Evolutionary conservation across 1,140 invertebrate species (phyloP), one percentile per base, ranked within the genome.

Genomic region (Dicyema japonicum): DNA sequence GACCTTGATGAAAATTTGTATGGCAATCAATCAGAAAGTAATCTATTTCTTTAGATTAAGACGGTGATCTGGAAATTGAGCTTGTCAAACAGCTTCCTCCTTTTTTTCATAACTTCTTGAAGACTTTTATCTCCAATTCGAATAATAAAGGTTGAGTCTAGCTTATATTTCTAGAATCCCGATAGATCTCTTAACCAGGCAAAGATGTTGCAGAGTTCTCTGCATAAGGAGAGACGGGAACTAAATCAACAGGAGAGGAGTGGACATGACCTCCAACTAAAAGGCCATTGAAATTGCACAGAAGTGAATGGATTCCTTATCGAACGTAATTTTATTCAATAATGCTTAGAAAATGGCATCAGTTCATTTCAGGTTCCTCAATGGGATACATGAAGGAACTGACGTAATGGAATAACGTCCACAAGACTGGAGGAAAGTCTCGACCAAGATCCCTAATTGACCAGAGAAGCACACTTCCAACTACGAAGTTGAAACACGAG

Each of bases 31-130:
- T 8, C 19, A 8, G 13, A 18, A 72, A 76, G 40, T 71, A 75
- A 29, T 72, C 72, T 33, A 23, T 22, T 16, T 9, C 15, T 7
- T 40, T 37, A 36, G 36, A 40, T 39, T 29, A 82, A 45, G 82
- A 90, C 46, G 85, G 88, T 38, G 88, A 97, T 45, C 71, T 94
- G 26, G 88, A 97, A 56, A 90, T 97, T 32, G 88, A 97, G 50
- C 56, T 97, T 19, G 80, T 90, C 0, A 88, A 97, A 53, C 85
- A 97, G 30, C 82, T 94, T 43, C 72, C 85, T 1, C 72, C 80
- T 2, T 97, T 97, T 49, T 56, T 97, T 1, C 63, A 69, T 30
- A 75, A 57, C 26, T 46, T n/a, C n/a, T n/a, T n/a, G n/a, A n/a
- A n/a, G n/a, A n/a, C n/a, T n/a, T n/a, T n/a, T n/a, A 0, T 82